phyloP scores from a whole-genome alignment of 2,888 invertebrate species.

The Salticus scenicus region DNA sequence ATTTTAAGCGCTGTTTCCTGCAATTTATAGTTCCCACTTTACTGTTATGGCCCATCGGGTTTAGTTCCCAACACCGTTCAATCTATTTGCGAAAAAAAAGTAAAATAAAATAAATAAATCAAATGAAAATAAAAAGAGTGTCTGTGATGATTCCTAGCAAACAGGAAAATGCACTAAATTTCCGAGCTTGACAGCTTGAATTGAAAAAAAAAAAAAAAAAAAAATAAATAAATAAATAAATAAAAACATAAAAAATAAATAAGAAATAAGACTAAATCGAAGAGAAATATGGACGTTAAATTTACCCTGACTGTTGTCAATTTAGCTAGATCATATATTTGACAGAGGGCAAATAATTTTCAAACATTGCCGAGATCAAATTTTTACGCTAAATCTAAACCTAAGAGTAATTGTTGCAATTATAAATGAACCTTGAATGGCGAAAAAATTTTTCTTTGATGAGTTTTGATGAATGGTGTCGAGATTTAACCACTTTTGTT shows the following conservation, averaged over 20 bases:
- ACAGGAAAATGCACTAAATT: conserved; percentile 58
- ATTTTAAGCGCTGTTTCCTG: conserved; percentile 68
- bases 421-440: neutral
- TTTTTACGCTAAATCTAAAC: conserved; percentile 32
- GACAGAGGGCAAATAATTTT: conserved; percentile 46
- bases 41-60: conserved; percentile 68
- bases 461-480: neutral
- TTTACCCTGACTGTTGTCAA: conserved; percentile 53
- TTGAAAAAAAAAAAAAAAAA: conserved; percentile 37
- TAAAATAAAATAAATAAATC: conserved; percentile 42
- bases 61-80: conserved; percentile 45
- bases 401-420: conserved; percentile 29
- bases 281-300: conserved; percentile 50
- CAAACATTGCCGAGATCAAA: conserved; percentile 21
- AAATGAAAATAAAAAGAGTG: conserved; percentile 41
- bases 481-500: neutral
- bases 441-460: neutral
- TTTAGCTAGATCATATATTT: conserved; percentile 48
- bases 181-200: conserved; percentile 32
- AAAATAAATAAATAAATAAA: too few relatives aligned
- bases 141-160: conserved; percentile 56
- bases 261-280: conserved; percentile 43
- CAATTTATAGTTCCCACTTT: conserved; percentile 68
- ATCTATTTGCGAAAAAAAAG: conserved; percentile 36
- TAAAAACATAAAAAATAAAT: too few relatives aligned